Percentiles rank a stretch among this genome's conserved stretches.
phyloP scores from a whole-genome alignment of 2,888 invertebrate genomes.

The Nomada ruficornis region DNA sequence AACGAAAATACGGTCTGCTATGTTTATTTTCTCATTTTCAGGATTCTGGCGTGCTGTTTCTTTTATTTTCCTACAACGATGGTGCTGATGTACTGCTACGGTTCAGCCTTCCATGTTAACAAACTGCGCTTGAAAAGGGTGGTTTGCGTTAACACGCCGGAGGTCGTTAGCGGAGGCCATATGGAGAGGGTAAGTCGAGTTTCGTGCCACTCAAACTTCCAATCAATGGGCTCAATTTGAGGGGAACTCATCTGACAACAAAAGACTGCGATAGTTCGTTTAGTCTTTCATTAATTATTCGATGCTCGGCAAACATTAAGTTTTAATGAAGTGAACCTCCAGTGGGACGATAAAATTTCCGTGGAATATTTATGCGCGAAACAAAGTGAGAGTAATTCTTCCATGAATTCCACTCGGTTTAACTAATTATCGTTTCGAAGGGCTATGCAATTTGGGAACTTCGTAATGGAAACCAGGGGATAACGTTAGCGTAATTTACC shows the following conservation, averaged over 20 bases:
- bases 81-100: conserved; percentile 96
- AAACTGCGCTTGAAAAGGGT: conserved; percentile 89
- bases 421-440: neutral
- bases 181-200: conserved; percentile 85
- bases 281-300: conserved; percentile 3
- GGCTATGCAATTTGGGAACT: no score
- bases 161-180: conserved; percentile 84
- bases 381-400: conserved; percentile 1
- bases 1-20: conserved; percentile 11
- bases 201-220: conserved; percentile 29
- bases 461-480: no score
- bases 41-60: conserved; percentile 93
- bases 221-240: conserved; percentile 35
- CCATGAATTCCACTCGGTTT: neutral
- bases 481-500: no score
- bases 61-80: conserved; percentile 96
- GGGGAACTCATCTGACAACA: conserved; percentile 29
- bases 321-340: conserved; percentile 1
- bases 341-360: neutral
- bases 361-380: neutral
- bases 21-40: conserved; percentile 84
- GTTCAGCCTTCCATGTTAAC: conserved; percentile 95
- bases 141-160: conserved; percentile 85
- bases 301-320: neutral
- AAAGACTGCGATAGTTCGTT: conserved; percentile 2